These are phyloP conservation scores for Aselliscus stoliczkanus DNA, from an alignment of 2,797 vertebrate species.

Conservation along the genomic window DNA sequence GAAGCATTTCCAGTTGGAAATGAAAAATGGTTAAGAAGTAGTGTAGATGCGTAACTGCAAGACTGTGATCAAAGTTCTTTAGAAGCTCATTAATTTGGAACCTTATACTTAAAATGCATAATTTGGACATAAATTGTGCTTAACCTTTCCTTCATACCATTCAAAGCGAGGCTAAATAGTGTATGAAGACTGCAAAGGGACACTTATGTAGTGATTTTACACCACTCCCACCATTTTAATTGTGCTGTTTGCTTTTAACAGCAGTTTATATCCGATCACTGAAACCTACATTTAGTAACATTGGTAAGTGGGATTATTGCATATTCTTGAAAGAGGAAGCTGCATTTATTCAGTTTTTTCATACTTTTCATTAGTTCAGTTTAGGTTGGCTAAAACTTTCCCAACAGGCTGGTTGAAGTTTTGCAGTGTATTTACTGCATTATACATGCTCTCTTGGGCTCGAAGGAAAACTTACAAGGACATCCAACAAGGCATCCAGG, in stretches of 20 bases:
- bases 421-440: not conserved
- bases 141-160: not conserved
- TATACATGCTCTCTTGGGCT: not conserved
- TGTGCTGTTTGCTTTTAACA: not conserved
- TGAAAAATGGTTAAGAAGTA: not conserved
- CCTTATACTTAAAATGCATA: not conserved
- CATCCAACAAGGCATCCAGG: not conserved
- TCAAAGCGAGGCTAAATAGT: not conserved
- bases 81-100: not conserved
- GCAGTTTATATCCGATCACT: not conserved
- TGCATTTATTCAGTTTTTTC: not conserved
- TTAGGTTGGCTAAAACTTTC: not conserved
- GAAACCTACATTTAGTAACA: not conserved
- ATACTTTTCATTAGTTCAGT: constrained; percentile 17
- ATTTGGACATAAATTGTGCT: not conserved
- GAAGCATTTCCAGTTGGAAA: not conserved
- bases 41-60: not conserved
- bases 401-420: not conserved
- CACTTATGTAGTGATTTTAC: not conserved
- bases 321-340: not conserved
- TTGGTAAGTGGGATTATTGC: not conserved
- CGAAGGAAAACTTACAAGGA: not conserved
- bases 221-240: not conserved
- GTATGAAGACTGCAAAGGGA: not conserved
- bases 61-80: not conserved